Evolutionary conservation across 2,113 vertebrate genomes (phyloP).

Genomic region (Baryphthengus martii): DNA sequence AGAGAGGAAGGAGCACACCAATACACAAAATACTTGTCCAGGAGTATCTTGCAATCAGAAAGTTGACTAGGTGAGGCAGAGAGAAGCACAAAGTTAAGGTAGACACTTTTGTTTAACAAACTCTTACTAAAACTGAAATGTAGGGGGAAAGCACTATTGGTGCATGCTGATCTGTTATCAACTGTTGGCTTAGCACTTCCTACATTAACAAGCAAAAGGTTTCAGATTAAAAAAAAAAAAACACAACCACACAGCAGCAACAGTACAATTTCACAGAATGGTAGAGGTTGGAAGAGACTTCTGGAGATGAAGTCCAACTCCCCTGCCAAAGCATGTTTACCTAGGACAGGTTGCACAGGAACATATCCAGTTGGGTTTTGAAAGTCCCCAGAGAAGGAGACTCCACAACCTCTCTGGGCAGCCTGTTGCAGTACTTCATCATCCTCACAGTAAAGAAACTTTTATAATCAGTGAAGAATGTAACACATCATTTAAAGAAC

Average conservation of each 20-base stretch:
- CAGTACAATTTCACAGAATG: no score
- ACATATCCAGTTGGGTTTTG: no score
- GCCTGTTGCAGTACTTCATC: no score
- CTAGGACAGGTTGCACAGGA: no score
- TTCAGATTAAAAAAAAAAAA: background rate
- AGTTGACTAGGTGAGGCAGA: background rate
- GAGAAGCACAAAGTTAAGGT: background rate
- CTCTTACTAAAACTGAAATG: background rate
- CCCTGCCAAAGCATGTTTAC: no score
- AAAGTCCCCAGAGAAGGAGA: no score
- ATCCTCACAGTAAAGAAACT: no score
- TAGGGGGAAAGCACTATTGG: background rate
- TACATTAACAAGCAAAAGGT: background rate
- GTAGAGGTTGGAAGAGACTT: no score
- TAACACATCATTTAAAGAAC: background rate
- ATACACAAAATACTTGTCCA: background rate
- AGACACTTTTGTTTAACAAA: background rate
- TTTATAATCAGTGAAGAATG: background rate
- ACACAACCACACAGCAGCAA: background rate
- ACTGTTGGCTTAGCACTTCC: background rate
- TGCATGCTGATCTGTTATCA: background rate
- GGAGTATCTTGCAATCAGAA: background rate
- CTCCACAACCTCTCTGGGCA: no score
- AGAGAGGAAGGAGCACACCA: background rate
- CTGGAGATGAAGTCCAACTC: no score